phyloP scores from a whole-genome alignment of 1,140 invertebrate genomes.

The Gryllus bimaculatus region DNA sequence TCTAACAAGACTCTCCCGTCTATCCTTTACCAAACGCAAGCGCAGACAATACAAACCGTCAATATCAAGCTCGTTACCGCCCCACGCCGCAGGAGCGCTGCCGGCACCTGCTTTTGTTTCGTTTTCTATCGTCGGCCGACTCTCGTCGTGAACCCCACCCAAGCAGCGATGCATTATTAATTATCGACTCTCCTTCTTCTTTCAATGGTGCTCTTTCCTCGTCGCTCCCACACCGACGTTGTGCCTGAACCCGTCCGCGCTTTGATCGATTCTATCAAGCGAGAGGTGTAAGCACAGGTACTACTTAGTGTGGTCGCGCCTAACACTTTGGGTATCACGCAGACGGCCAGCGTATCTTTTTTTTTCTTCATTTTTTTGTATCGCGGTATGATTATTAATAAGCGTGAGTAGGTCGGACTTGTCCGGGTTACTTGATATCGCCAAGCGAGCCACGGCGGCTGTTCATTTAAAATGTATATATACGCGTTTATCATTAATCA shows the following conservation, averaged over 20 bases:
- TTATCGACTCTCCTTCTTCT: not conserved
- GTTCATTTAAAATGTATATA: not conserved
- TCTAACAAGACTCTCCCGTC: too few relatives aligned
- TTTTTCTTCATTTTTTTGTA: not conserved
- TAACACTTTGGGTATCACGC: not conserved
- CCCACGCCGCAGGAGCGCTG: not conserved
- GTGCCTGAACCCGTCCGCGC: not conserved
- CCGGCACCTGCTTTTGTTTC: not conserved
- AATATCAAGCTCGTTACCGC: not conserved
- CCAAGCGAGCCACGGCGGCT: not conserved
- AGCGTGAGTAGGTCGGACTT: not conserved
- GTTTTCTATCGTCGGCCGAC: too few relatives aligned
- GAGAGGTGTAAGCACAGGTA: not conserved
- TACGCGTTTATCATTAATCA: conserved; percentile 1
- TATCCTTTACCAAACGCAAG: too few relatives aligned
- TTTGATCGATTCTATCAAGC: not conserved
- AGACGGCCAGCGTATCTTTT: too few relatives aligned
- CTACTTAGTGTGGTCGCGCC: not conserved
- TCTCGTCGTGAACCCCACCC: not conserved
- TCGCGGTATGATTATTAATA: not conserved
- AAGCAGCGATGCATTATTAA: not conserved
- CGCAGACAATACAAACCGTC: too few relatives aligned
- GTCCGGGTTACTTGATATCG: not conserved
- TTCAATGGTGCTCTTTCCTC: not conserved
- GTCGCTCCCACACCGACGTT: not conserved